These are phyloP conservation scores for Melanophora roralis DNA, from an alignment of 2,888 invertebrate genomes.

Conservation along the genomic window DNA sequence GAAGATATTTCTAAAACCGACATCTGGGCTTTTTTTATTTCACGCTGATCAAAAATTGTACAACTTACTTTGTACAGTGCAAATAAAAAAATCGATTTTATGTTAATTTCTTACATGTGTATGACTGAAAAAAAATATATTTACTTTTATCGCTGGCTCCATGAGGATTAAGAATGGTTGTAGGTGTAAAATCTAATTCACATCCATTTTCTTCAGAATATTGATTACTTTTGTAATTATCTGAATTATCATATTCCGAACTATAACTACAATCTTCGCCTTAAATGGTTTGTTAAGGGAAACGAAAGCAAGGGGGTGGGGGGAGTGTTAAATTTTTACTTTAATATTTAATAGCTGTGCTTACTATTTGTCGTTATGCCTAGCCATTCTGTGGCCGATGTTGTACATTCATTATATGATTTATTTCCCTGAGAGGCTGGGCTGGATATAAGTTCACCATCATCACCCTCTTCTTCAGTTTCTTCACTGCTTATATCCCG, in stretches of 20 bases:
- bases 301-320: no score
- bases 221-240: conserved; percentile 79
- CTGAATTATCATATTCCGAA: conserved; percentile 84
- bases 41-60: conserved; percentile 94
- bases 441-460: conserved; percentile 81
- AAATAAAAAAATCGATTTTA: no score
- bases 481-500: conserved; percentile 71
- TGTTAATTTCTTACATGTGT: no score
- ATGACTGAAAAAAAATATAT: not conserved
- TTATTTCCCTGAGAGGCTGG: conserved; percentile 77
- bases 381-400: conserved; percentile 88
- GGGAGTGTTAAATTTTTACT: no score
- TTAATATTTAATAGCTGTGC: conserved; percentile 60
- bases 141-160: conserved; percentile 86
- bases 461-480: conserved; percentile 78
- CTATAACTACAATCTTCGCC: conserved; percentile 83
- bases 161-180: conserved; percentile 85
- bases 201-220: conserved; percentile 78
- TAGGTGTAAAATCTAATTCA: conserved; percentile 84
- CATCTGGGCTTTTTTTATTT: conserved; percentile 94
- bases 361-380: conserved; percentile 92
- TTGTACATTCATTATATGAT: conserved; percentile 79
- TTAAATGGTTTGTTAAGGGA: conserved; percentile 14
- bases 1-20: conserved; percentile 97
- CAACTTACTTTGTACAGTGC: conserved; percentile 85